Base-by-base conservation (phyloP, 2,888 invertebrate genomes). In the Pammene fasciana region DNA sequence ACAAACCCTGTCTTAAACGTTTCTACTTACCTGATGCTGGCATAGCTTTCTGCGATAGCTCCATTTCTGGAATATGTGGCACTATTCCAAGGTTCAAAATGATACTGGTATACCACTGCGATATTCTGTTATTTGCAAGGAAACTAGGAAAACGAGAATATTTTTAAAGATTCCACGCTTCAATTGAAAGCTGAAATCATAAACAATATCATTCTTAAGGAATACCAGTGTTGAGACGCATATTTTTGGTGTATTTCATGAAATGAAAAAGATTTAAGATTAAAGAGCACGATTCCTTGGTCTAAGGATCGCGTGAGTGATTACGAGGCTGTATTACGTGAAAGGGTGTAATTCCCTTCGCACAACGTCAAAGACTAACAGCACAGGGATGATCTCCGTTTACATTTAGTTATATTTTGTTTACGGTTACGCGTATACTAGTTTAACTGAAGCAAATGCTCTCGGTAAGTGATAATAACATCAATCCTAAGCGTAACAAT, bases 241-340 rank as follows among this genome's bases (percentile, higher is more conserved):
- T 6, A 36, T 36, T 36, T 36, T 36, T 4, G 41, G 10, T 10
- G 41, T 50, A 50, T 50, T 50, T 61, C 48, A 61, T 16, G 7
- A n/a, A 38, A 55, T 55, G 14, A 36, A 55, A 56, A 56, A 0
- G 13, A 13, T 56, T 48, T 38, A 46, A 46, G 6, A 64, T 54
- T 34, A 48, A 48, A 48, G 38, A 7, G 57, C 14, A 8, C 34
- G 13, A 14, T 56, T 7, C 8, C 57, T 41, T 45, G 10, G 16
- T 48, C 48, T 9, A 78, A 82, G 85, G 79, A n/a, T n/a, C n/a
- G 86, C 88, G 83, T 86, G 83, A 82, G 85, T 86, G 84, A 87
- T 86, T 84, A 85, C 80, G 78, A 76, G 71, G 68, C 68, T 75
- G 82, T 83, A 86, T 87, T 87, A 85, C 86, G 78, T 77, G 78